A percentile compares a stretch with the other conserved stretches of the same genome.
Conservation (phyloP, 2,113 vertebrate genomes). For the Hippocampus guttulatus region DNA sequence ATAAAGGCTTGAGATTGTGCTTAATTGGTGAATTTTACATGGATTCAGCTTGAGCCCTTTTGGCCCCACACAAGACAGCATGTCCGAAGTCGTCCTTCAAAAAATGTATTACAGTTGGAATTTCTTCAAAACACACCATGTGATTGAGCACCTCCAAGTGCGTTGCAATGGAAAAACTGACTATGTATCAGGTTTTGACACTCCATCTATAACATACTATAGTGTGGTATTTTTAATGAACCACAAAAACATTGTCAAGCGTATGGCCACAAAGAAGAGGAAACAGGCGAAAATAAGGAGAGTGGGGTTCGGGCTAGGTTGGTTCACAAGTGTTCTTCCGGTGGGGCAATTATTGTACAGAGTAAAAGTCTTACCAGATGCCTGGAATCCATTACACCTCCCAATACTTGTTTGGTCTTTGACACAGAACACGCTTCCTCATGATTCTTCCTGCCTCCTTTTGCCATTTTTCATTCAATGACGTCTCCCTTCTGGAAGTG, state of each 20-base stretch:
- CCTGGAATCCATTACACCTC: background rate
- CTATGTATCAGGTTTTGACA: no score
- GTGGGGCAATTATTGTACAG: no score
- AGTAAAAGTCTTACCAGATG: background rate
- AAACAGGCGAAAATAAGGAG: no score
- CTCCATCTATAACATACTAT: no score
- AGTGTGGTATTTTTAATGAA: no score
- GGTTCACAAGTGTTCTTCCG: no score
- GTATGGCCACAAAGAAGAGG: no score
- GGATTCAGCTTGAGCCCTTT: background rate
- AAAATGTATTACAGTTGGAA: no score
- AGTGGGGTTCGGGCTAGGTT: no score
- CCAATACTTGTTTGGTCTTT: background rate
- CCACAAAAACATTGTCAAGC: no score
- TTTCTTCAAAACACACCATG: background rate
- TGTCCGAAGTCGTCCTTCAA: background rate
- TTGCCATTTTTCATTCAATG: slow-evolving; percentile 7
- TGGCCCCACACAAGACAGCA: background rate
- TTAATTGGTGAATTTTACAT: background rate
- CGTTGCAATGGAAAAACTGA: no score
- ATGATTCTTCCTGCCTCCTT: slow-evolving; percentile 10
- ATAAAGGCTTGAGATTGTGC: background rate
- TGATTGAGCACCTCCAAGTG: no score
- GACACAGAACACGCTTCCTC: slow-evolving; percentile 14
- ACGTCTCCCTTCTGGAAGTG: slow-evolving; percentile 26